These are phyloP conservation scores for Alloplasta piceator DNA, from an alignment of 2,888 invertebrate species.

Conservation along the genomic window DNA sequence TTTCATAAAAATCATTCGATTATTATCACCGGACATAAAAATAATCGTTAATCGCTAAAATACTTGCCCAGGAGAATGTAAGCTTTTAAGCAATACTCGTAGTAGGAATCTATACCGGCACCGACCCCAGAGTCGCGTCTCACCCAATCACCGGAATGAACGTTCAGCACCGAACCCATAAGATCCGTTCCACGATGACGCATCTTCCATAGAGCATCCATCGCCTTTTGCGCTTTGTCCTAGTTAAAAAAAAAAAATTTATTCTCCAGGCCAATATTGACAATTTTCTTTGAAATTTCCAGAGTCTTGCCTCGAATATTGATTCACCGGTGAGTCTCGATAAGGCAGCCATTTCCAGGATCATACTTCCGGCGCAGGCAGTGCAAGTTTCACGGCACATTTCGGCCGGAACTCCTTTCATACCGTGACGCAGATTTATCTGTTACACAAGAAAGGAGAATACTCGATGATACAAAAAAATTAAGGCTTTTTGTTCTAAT, in stretches of 20 bases:
- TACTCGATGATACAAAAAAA: slow-evolving; percentile 28
- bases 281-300: background rate
- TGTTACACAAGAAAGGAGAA: slow-evolving; percentile 78
- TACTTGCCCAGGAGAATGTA: slow-evolving; percentile 92
- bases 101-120: slow-evolving; percentile 99
- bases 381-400: slow-evolving; percentile 96
- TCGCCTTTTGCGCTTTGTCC: slow-evolving; percentile 96
- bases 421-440: slow-evolving; percentile 93
- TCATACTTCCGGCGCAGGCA: slow-evolving; percentile 99
- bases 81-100: slow-evolving; percentile 98
- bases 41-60: background rate
- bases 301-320: slow-evolving; percentile 89
- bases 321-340: slow-evolving; percentile 96
- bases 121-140: slow-evolving; percentile 98
- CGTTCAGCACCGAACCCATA: slow-evolving; percentile 98
- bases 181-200: slow-evolving; percentile 95
- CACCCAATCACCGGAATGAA: slow-evolving; percentile 99
- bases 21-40: background rate
- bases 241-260: slow-evolving; percentile 70
- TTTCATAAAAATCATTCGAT: background rate
- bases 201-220: slow-evolving; percentile 98
- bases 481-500: background rate
- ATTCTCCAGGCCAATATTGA: no score
- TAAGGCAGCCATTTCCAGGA: slow-evolving; percentile 98
- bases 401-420: slow-evolving; percentile 90